Evolutionary conservation across 2,113 vertebrate genomes (phyloP).

Genomic region (Hystrix brachyura): DNA sequence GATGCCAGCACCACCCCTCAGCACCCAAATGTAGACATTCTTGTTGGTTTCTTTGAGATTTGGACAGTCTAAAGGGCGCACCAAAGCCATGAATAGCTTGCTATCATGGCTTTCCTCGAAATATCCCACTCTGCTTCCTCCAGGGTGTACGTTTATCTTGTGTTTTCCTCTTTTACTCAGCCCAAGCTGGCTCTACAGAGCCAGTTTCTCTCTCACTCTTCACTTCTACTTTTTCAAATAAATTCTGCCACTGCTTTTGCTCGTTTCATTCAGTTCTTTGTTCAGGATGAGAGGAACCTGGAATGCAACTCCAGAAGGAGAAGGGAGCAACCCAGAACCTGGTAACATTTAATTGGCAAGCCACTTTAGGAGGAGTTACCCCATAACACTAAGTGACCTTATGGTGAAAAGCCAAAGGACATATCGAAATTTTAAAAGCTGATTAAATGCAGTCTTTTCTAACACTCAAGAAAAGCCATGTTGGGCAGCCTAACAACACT

Average conservation of each 20-base stretch:
- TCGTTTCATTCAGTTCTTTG: not conserved
- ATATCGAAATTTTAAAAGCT: not conserved
- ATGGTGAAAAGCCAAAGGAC: not conserved
- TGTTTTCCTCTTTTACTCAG: not conserved
- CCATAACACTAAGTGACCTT: not conserved
- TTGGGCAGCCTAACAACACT: not conserved
- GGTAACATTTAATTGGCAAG: not conserved
- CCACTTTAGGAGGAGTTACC: not conserved
- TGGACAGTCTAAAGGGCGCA: not conserved
- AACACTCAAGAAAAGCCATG: not conserved
- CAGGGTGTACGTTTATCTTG: too few relatives aligned
- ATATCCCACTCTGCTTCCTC: not conserved
- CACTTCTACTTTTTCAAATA: not conserved
- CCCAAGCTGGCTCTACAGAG: not conserved
- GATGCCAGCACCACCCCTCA: not conserved
- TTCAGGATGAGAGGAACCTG: not conserved
- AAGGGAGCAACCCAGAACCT: not conserved
- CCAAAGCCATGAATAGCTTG: not conserved
- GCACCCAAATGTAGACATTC: not conserved
- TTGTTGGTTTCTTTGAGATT: not conserved
- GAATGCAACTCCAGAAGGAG: not conserved
- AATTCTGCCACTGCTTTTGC: not conserved
- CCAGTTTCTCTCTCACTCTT: not conserved
- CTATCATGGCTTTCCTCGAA: not conserved
- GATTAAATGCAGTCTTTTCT: not conserved